These are phyloP conservation scores for Crotophaga sulcirostris DNA, from an alignment of 2,113 vertebrate genomes.

Conservation along the genomic window DNA sequence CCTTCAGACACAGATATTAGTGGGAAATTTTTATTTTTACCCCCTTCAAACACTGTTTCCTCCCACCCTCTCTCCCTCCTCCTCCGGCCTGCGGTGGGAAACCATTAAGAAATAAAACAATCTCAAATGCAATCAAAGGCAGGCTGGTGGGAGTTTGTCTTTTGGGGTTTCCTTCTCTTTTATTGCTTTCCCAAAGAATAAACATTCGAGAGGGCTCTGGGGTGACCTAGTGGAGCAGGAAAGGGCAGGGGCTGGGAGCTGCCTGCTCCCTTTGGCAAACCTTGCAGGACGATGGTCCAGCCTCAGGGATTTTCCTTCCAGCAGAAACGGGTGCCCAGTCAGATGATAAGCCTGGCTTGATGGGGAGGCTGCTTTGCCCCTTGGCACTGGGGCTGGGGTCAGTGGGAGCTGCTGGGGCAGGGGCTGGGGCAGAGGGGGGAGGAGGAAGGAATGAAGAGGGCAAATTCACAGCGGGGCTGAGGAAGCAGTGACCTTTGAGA, in stretches of 20 bases:
- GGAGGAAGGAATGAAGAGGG: background rate
- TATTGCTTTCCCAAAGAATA: slow-evolving; percentile 44
- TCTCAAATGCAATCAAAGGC: slow-evolving; percentile 10
- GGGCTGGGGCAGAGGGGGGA: background rate
- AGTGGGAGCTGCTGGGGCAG: background rate
- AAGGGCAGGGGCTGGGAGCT: background rate
- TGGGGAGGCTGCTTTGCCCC: background rate
- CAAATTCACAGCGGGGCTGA: background rate
- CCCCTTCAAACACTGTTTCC: background rate
- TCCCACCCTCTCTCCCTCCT: background rate
- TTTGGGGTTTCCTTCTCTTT: slow-evolving; percentile 34
- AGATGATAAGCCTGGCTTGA: background rate
- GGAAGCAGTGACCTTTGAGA: slow-evolving; percentile 35
- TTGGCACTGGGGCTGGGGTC: background rate
- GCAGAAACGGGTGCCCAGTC: background rate
- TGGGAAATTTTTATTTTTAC: background rate
- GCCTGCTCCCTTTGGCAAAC: background rate
- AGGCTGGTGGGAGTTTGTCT: slow-evolving; percentile 31
- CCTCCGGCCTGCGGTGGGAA: background rate
- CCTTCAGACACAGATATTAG: background rate
- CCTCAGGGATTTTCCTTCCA: background rate
- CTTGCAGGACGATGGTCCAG: background rate
- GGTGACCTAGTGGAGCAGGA: slow-evolving; percentile 12
- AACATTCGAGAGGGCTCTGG: background rate
- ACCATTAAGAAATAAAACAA: background rate